Evolutionary conservation across 2,888 invertebrate genomes (phyloP).

Genomic region (Margaritifera margaritifera): DNA sequence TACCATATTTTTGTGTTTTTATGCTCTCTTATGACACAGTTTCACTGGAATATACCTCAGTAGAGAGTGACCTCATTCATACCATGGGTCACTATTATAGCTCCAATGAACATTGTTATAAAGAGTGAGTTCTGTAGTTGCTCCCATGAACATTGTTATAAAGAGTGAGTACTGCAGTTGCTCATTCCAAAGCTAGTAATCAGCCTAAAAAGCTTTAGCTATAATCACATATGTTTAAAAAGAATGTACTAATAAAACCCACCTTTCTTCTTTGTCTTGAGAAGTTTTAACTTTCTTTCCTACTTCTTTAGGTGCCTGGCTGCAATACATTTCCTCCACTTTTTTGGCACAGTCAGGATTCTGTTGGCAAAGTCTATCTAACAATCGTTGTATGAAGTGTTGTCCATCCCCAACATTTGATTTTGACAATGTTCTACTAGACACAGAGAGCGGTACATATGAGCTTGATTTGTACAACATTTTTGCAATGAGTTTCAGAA

Average conservation of each 20-base stretch:
- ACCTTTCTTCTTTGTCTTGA: constrained; percentile 55
- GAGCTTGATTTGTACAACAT: constrained; percentile 87
- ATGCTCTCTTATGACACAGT: no score
- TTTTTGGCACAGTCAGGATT: constrained; percentile 47
- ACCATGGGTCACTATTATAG: no score
- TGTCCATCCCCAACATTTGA: constrained; percentile 87
- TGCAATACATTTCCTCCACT: constrained; percentile 82
- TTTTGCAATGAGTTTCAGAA: constrained; percentile 92
- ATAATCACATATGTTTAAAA: no score
- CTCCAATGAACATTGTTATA: no score
- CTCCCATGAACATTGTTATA: no score
- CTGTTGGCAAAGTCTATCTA: constrained; percentile 77
- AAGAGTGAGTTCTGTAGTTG: no score
- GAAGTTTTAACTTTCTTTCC: constrained; percentile 35
- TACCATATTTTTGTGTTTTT: no score
- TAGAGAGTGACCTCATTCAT: no score
- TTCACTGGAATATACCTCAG: no score
- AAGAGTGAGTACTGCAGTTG: no score
- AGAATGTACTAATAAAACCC: neutral
- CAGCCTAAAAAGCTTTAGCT: no score
- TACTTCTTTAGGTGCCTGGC: constrained; percentile 82
- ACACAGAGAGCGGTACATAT: constrained; percentile 74
- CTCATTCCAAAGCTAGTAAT: no score
- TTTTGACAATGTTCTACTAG: constrained; percentile 20
- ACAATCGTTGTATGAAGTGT: constrained; percentile 86